Evolutionary conservation across 2,113 vertebrate species (phyloP).

Genomic region (Pelodiscus sinensis): DNA sequence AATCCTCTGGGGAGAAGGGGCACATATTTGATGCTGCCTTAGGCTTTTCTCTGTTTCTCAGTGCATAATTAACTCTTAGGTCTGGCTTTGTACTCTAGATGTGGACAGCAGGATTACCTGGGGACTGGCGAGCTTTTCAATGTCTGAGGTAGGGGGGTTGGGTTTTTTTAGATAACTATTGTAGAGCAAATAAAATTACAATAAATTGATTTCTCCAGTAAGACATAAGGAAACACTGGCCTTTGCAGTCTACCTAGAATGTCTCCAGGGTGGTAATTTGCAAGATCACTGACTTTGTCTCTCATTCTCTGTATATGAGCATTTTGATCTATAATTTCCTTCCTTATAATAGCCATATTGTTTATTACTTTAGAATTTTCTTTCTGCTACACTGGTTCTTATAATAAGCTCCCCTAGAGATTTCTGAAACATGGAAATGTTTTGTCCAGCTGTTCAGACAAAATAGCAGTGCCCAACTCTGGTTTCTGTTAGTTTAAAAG

Average conservation of each 20-base stretch:
- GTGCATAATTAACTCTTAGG: background rate
- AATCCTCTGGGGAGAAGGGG: background rate
- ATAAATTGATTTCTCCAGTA: fast-evolving
- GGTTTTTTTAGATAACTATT: background rate
- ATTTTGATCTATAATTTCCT: conserved; percentile 9
- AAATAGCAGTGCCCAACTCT: conserved; percentile 35
- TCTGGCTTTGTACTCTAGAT: background rate
- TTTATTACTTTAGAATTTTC: conserved; percentile 31
- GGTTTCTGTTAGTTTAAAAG: background rate
- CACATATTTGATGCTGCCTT: background rate
- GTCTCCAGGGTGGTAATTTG: background rate
- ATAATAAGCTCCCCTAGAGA: conserved; percentile 33
- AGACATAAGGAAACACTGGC: background rate
- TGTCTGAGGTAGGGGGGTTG: background rate
- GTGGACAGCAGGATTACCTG: fast-evolving
- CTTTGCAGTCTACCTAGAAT: background rate
- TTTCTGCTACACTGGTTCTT: conserved; percentile 29
- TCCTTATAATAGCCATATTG: background rate
- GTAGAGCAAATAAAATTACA: background rate
- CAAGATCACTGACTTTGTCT: background rate
- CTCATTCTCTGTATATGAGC: background rate
- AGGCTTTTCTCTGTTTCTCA: background rate
- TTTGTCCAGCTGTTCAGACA: conserved; percentile 54
- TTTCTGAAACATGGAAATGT: conserved; percentile 41
- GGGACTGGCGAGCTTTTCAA: background rate